Evolutionary conservation across 2,797 vertebrate genomes (phyloP), one percentile per base, ranked within the genome.

Genomic region (Ptychobarbus kaznakovi): DNA sequence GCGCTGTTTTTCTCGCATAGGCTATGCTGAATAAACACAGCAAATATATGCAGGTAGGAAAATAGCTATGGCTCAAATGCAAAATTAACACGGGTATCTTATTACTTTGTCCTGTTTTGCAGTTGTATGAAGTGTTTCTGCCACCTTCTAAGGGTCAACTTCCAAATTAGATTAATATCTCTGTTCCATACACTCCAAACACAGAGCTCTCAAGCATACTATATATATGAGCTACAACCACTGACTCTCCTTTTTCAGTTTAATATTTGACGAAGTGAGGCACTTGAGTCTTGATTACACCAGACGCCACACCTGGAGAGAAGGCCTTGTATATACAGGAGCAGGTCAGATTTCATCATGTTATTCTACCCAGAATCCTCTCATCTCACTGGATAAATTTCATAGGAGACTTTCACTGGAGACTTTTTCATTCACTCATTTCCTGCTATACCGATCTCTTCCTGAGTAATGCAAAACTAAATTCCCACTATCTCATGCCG

Each of bases 111-210:
- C 69, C 25, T 61, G 4, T 44, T 66, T 66, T 38, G 15, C 15
- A 22, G 49, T 42, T 9, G 69, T 79, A 32, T 70, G 1, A 58
- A 58, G 49, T 11, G 76, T 80, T 83, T 80, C 69, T 18, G 5
- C 16, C 58, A 80, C 66, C 56, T 51, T 66, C 35, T 44, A n/a
- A 73, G 42, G 79, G 86, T 87, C 86, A 89, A 51, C 86, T 80
- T 85, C 70, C 28, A 61, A 90, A 92, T 92, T 87, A 90, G 84
- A 90, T 88, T 92, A 91, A 92, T 91, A 92, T 89, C 89, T 91
- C 83, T 79, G 74, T 87, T 91, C 91, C 91, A 90, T 90, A 90
- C 83, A 87, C 87, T 86, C 88, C 89, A 90, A 91, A 89, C 92
- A 89, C 89, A 66, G 86, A 90, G 81, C 28, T 83, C 85, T 88